phyloP scores from a whole-genome alignment of 2,888 invertebrate genomes.

The Pyrrhosoma nymphula region DNA sequence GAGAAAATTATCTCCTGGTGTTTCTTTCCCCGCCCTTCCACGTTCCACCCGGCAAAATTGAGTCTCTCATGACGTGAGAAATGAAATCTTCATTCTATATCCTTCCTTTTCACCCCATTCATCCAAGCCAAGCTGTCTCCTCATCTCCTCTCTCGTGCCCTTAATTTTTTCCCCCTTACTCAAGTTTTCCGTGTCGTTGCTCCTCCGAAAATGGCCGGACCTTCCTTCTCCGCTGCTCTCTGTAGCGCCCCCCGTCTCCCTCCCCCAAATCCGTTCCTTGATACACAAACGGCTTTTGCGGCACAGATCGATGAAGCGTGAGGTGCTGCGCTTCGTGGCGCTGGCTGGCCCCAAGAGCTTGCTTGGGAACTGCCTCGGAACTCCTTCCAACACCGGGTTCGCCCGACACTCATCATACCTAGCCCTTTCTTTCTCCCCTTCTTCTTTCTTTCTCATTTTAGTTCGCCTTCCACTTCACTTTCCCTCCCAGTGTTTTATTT shows the following conservation, averaged over 20 bases:
- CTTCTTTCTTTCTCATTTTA: background rate
- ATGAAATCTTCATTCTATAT: slow-evolving; percentile 9
- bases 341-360: background rate
- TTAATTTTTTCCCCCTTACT: background rate
- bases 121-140: background rate
- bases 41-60: background rate
- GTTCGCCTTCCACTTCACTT: no score
- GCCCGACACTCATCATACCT: background rate
- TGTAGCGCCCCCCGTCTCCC: background rate
- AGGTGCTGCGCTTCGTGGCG: background rate
- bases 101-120: slow-evolving; percentile 6
- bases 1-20: background rate
- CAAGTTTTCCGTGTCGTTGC: background rate
- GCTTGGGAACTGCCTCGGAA: background rate
- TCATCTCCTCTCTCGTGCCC: background rate
- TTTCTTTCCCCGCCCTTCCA: background rate
- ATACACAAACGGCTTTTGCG: background rate
- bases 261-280: background rate
- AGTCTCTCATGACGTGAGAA: background rate
- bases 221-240: no score
- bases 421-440: background rate
- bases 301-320: background rate
- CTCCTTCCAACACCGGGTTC: background rate
- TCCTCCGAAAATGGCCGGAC: background rate
- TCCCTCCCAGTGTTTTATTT: background rate